These are phyloP conservation scores for Eupleurogrammus muticus DNA, from an alignment of 2,797 vertebrate species.

Conservation along the genomic window DNA sequence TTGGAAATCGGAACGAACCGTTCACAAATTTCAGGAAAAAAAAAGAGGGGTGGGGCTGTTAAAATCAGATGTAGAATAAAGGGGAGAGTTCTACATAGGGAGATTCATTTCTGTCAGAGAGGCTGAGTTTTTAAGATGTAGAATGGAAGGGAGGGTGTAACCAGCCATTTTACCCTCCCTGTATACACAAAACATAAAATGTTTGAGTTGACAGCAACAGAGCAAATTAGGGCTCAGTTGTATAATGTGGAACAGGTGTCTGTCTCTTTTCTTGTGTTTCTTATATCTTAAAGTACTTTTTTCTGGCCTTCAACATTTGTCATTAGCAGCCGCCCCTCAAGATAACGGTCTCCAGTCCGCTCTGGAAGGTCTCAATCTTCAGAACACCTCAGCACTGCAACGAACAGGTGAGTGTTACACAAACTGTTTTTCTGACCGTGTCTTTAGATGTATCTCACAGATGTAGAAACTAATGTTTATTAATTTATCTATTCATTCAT, in stretches of 20 bases:
- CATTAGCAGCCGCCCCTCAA: conserved; percentile 61
- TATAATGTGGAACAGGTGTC: neutral
- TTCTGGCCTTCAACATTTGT: conserved; percentile 23
- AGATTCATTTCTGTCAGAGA: neutral
- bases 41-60: too few species aligned
- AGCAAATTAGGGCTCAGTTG: neutral
- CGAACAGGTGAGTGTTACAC: conserved; percentile 71
- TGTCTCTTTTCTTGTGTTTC: conserved; percentile 6
- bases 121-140: neutral
- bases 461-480: conserved; percentile 12
- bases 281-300: neutral
- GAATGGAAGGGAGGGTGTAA: neutral
- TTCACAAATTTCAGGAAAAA: too few species aligned
- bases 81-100: neutral
- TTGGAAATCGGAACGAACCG: too few species aligned
- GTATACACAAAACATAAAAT: neutral
- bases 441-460: neutral
- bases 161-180: neutral
- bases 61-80: neutral
- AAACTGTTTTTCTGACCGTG: neutral
- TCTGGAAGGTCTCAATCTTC: conserved; percentile 41
- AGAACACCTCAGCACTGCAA: conserved; percentile 60
- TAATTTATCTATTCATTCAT: conserved; percentile 11
- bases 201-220: neutral
- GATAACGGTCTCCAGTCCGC: conserved; percentile 56